Conservation (phyloP, 2,888 invertebrate species). For the Eudemis profundana region DNA sequence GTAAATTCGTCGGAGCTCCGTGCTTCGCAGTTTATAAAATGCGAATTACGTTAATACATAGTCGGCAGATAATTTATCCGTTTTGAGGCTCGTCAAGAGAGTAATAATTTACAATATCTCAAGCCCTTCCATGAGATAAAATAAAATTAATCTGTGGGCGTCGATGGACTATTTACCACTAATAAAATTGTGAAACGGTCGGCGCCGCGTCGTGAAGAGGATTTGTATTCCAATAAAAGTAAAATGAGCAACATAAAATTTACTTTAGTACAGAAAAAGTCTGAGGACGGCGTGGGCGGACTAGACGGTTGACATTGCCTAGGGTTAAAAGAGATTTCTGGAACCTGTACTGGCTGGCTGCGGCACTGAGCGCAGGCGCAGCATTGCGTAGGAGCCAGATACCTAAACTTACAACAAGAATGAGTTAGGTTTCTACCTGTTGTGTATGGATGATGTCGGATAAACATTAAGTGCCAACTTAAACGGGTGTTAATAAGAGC, state of each 20-base stretch:
- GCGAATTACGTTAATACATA: not conserved
- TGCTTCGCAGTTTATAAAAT: constrained; percentile 1
- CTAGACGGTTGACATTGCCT: constrained; percentile 46
- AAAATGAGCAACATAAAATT: constrained; percentile 33
- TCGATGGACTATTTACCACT: constrained; percentile 37
- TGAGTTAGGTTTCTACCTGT: not conserved
- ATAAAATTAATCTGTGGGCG: constrained; percentile 39
- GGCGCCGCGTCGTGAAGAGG: constrained; percentile 21
- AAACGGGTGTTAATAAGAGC: constrained; percentile 23
- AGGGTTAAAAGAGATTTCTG: constrained; percentile 50
- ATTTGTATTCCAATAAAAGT: constrained; percentile 31
- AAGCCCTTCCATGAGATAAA: constrained; percentile 10
- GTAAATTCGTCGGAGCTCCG: not conserved
- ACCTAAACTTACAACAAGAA: constrained; percentile 25
- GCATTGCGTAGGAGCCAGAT: constrained; percentile 55
- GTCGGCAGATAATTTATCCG: not conserved
- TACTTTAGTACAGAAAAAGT: constrained; percentile 27
- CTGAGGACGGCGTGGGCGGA: constrained; percentile 49
- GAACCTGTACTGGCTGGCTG: constrained; percentile 47
- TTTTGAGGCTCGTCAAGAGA: constrained; percentile 1
- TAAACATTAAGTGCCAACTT: not conserved
- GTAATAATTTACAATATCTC: constrained; percentile 25
- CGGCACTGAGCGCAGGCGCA: not conserved
- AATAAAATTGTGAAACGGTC: constrained; percentile 41
- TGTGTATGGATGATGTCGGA: not conserved